These are phyloP conservation scores for Andrena hattorfiana DNA, from an alignment of 2,888 invertebrate genomes.

Conservation along the genomic window DNA sequence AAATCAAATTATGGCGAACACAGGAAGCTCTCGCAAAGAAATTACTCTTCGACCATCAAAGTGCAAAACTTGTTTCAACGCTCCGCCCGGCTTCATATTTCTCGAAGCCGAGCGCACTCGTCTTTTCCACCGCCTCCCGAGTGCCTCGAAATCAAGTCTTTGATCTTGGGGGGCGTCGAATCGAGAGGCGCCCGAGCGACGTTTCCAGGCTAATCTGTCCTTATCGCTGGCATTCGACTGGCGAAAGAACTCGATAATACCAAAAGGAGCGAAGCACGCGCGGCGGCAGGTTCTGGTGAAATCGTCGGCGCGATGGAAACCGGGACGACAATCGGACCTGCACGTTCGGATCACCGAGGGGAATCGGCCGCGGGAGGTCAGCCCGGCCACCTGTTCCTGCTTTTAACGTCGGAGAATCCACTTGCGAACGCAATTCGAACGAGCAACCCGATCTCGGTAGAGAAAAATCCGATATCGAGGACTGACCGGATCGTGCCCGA, in stretches of 20 bases:
- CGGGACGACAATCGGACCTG: conserved; percentile 43
- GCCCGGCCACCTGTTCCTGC: conserved; percentile 37
- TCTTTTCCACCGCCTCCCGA: conserved; percentile 1
- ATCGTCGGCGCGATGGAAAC: conserved; percentile 43
- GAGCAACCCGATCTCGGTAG: conserved; percentile 20
- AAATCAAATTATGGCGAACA: no score
- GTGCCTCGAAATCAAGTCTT: background rate
- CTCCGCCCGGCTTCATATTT: background rate
- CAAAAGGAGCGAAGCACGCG: conserved; percentile 8
- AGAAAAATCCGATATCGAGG: conserved; percentile 1
- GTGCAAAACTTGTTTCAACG: no score
- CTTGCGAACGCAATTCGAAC: background rate
- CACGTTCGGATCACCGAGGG: conserved; percentile 27
- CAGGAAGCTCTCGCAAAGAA: no score
- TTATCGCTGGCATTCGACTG: conserved; percentile 29
- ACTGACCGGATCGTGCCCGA: background rate
- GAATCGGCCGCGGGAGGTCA: conserved; percentile 28
- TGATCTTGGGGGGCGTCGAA: background rate
- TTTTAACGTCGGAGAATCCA: conserved; percentile 6
- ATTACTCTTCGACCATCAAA: no score
- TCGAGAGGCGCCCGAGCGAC: conserved; percentile 30
- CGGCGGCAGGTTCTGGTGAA: background rate
- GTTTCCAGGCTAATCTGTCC: conserved; percentile 55
- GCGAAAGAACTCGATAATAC: conserved; percentile 22
- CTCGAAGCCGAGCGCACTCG: background rate